Evolutionary conservation across 2,113 vertebrate species (phyloP).

Genomic region (Corythornis vintsioides): DNA sequence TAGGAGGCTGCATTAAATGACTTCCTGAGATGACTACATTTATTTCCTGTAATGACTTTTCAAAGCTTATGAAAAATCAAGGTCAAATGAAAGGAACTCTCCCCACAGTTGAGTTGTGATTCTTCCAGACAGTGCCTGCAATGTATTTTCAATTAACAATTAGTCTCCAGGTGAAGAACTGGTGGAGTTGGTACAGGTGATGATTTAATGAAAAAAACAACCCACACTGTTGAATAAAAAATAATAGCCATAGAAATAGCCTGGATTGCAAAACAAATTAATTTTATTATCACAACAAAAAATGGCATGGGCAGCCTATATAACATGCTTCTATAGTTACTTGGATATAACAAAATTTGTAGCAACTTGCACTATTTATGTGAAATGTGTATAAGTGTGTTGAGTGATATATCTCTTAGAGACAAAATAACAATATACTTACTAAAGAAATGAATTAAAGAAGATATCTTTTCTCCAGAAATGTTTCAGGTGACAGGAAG

Average conservation of each 20-base stretch:
- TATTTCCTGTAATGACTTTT: constrained; percentile 58
- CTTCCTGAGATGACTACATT: constrained; percentile 49
- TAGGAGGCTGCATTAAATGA: constrained; percentile 33
- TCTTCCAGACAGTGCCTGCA: background rate
- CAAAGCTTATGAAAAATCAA: constrained; percentile 26
- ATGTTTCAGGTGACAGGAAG: background rate
- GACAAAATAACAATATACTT: background rate
- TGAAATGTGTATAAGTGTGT: background rate
- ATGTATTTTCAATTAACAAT: background rate
- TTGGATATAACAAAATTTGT: background rate
- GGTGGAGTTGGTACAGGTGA: background rate
- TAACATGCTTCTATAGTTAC: background rate
- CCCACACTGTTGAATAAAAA: background rate
- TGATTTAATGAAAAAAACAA: background rate
- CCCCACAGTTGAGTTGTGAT: background rate
- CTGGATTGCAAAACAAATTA: background rate
- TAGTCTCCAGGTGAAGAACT: background rate
- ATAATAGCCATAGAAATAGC: background rate
- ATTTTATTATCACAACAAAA: background rate
- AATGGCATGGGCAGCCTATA: background rate
- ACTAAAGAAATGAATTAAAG: background rate
- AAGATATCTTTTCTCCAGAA: background rate
- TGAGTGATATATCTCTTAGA: background rate
- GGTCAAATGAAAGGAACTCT: constrained; percentile 2
- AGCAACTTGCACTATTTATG: background rate